Conservation (phyloP, 1,140 invertebrate species). For the Amphibalanus amphitrite region DNA sequence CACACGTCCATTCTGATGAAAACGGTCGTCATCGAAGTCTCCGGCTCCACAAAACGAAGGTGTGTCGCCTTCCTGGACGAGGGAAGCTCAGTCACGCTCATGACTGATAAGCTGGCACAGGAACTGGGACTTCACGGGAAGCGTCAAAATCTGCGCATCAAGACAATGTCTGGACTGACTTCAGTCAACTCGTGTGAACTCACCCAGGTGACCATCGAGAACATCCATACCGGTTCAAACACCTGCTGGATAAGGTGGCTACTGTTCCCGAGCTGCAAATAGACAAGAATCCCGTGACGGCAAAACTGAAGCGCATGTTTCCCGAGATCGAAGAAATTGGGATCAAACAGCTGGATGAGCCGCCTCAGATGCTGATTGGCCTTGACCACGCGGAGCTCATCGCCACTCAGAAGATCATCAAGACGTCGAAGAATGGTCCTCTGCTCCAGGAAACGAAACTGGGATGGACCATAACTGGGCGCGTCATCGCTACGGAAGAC, state of each 20-base stretch:
- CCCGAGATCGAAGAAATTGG: not conserved
- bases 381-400: not conserved
- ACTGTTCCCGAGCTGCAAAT: not conserved
- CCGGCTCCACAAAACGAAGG: no score
- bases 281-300: not conserved
- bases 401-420: not conserved
- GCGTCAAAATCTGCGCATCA: not conserved
- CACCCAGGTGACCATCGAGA: not conserved
- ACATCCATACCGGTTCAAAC: not conserved
- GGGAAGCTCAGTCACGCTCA: no score
- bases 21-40: no score
- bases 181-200: not conserved
- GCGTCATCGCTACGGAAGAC: no score
- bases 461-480: not conserved
- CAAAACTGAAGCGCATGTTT: not conserved
- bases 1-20: no score
- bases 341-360: not conserved
- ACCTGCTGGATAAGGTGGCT: not conserved
- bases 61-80: no score
- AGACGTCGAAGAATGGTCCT: not conserved
- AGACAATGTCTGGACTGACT: not conserved
- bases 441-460: not conserved
- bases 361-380: not conserved
- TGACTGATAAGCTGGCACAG: no score
- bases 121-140: not conserved